Evolutionary conservation across 2,113 vertebrate genomes (phyloP).

Genomic region (Perognathus longimembris): DNA sequence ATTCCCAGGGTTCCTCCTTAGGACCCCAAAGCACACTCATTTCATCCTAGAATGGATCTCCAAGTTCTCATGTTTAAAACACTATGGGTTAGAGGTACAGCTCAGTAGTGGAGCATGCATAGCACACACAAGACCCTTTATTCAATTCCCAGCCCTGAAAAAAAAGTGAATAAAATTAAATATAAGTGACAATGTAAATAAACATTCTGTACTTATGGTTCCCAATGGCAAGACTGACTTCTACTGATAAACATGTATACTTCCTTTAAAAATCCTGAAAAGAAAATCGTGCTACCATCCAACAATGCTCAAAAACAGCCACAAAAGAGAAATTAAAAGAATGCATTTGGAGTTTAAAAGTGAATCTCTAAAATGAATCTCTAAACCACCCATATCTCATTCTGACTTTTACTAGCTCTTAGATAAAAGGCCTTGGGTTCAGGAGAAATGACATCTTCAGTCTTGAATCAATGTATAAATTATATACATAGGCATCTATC

Average conservation of each 20-base stretch:
- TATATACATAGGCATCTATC: no score
- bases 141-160: not conserved
- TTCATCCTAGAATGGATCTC: not conserved
- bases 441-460: not conserved
- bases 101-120: not conserved
- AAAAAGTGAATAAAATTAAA: not conserved
- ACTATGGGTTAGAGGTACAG: not conserved
- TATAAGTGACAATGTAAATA: not conserved
- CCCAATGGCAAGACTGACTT: not conserved
- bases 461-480: no score
- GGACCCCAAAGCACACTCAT: not conserved
- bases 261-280: conserved; percentile 8
- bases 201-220: not conserved
- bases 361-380: not conserved
- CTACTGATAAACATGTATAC: not conserved
- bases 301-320: not conserved
- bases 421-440: not conserved
- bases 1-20: not conserved
- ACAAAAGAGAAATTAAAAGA: not conserved
- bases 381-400: not conserved
- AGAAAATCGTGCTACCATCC: not conserved
- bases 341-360: conserved; percentile 27
- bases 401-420: not conserved
- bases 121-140: not conserved
- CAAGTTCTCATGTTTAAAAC: not conserved